A percentile compares a stretch with the other conserved stretches of the same genome.
phyloP scores from a whole-genome alignment of 2,888 invertebrate genomes.

The Steinernema hermaphroditum region DNA sequence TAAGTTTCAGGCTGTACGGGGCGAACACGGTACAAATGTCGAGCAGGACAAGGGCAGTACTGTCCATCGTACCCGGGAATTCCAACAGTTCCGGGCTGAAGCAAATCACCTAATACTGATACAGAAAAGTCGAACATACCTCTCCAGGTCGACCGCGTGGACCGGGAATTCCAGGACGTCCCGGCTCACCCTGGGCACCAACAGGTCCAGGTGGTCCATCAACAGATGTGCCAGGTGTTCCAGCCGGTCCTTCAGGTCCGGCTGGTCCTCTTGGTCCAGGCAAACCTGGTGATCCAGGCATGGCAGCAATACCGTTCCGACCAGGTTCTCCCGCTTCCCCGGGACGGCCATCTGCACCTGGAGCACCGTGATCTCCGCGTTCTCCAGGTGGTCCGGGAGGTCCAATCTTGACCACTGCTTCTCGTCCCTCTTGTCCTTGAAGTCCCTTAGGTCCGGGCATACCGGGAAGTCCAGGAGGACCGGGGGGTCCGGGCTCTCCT shows the following conservation, averaged over 20 bases:
- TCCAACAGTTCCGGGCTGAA: conserved; percentile 20
- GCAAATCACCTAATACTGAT: background rate
- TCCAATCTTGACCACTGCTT: conserved; percentile 27
- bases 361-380: conserved; percentile 31
- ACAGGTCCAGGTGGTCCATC: conserved; percentile 2
- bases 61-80: conserved; percentile 32
- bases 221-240: conserved; percentile 23
- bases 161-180: conserved; percentile 27
- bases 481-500: conserved; percentile 46
- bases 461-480: conserved; percentile 35
- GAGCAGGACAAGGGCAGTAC: conserved; percentile 33
- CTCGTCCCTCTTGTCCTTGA: conserved; percentile 31
- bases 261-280: conserved; percentile 25
- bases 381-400: conserved; percentile 37
- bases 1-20: conserved; percentile 22
- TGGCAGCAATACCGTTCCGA: conserved; percentile 11
- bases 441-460: conserved; percentile 38
- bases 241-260: conserved; percentile 23
- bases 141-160: conserved; percentile 22
- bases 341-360: conserved; percentile 22
- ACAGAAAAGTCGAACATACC: background rate
- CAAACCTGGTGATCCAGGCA: conserved; percentile 26
- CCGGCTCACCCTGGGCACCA: conserved; percentile 9
- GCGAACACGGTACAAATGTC: conserved; percentile 18
- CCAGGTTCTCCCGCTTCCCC: conserved; percentile 27